Evolutionary conservation across 35 echinoderm and acorn worm genomes (phyloP), one percentile per base, ranked within the genome.

Genomic region (Eucidaris tribuloides): DNA sequence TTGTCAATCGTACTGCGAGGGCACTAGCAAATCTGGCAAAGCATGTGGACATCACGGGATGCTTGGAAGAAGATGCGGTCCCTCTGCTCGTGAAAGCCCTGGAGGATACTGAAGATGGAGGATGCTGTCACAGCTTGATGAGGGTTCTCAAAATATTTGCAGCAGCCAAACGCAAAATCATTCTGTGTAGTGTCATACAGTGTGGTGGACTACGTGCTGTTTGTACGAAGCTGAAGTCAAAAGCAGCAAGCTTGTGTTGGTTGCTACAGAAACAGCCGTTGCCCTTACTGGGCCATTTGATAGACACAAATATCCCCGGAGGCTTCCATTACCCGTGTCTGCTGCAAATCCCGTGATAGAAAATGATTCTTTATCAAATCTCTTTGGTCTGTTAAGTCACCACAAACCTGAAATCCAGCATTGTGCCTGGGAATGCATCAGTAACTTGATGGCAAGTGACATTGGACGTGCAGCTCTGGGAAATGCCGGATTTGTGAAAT

Each of bases 311-410:
- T 74, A 7, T 35, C 68, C 35, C n/a, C 44, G 68, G 1, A 22
- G 28, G n/a, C 36, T 74, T 33, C 24, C 68, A 17, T 40, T 74
- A 11, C 68, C 68, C 37, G 41, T 44, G 9, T 33, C 68, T 23
- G 68, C 68, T n/a, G 68, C 68, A 13, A 74, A 74, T 74, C 68
- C 68, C 7, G 68, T 74, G 6, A 33, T 74, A 44, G 68, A 74
- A 40, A 74, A 74, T 44, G 41, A 74, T 24, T 24, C 22, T 44
- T 25, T 74, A 22, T 41, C 68, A 3, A 74, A 74, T 44, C 68
- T 74, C 35, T 74, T 74, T 74, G 68, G 44, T n/a, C 68, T 74
- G 29, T 40, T 74, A 2, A 42, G 35, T 7, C 68, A 74, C 41
- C 68, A 74, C 24, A 74, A n/a, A 74, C 68, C 33, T 0, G 68